Percentiles rank a stretch among this genome's conserved stretches.
Evolutionary conservation across 2,797 vertebrate species (phyloP).

Genomic region (Pseudomugil tenellus): DNA sequence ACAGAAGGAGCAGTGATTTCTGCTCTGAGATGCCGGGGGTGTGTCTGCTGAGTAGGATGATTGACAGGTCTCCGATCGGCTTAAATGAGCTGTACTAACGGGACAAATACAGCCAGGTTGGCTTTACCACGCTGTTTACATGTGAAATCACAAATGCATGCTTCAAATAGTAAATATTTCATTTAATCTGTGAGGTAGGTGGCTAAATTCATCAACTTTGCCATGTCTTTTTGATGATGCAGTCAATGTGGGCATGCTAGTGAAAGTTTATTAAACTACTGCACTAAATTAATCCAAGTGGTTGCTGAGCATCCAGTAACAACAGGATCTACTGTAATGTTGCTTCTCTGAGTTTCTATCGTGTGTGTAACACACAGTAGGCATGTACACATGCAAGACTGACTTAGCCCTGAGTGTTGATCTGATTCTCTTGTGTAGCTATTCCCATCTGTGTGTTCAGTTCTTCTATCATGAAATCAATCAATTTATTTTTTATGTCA

Average conservation of each 20-base stretch:
- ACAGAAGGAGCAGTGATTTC: neutral
- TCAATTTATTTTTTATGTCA: neutral
- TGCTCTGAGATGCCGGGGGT: neutral
- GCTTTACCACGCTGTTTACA: neutral
- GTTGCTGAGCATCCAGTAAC: neutral
- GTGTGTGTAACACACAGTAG: neutral
- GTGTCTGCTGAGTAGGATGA: neutral
- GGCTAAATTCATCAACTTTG: neutral
- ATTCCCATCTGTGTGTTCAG: neutral
- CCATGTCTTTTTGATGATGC: neutral
- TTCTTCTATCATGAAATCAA: neutral
- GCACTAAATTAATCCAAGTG: neutral
- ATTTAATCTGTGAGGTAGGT: neutral
- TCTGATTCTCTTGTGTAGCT: neutral
- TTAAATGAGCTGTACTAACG: neutral
- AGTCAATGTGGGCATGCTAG: neutral
- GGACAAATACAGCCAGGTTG: neutral
- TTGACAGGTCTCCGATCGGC: neutral
- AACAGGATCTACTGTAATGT: neutral
- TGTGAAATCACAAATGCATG: neutral
- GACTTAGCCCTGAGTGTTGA: neutral
- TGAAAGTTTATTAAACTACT: too few species aligned
- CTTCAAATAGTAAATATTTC: neutral
- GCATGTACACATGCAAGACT: neutral
- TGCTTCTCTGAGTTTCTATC: neutral